Evolutionary conservation across 2,113 vertebrate species (phyloP).

Genomic region (Sinocyclocheilus anophthalmus): DNA sequence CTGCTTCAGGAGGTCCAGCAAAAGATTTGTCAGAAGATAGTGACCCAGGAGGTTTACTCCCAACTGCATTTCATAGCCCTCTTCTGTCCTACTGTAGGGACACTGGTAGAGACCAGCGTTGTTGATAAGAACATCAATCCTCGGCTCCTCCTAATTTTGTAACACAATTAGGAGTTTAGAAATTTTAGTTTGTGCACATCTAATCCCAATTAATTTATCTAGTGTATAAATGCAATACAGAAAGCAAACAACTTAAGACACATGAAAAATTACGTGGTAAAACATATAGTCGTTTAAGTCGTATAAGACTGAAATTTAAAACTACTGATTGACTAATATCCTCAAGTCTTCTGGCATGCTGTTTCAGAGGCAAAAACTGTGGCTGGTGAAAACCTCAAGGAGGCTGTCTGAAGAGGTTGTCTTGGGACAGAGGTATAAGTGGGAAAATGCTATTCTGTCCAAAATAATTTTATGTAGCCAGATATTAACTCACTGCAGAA

Average conservation of each 20-base stretch:
- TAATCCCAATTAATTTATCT: background rate
- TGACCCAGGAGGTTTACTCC: conserved; percentile 95
- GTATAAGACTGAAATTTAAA: background rate
- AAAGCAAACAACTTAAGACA: background rate
- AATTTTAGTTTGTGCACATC: background rate
- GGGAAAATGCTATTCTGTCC: background rate
- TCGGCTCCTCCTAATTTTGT: conserved; percentile 83
- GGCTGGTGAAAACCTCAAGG: background rate
- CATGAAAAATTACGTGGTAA: background rate
- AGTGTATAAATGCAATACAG: background rate
- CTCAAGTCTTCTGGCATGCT: background rate
- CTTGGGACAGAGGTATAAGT: background rate
- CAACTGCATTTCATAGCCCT: conserved; percentile 95
- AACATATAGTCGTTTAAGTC: background rate
- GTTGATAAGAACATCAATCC: conserved; percentile 90
- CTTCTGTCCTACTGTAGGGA: conserved; percentile 89
- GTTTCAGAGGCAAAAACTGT: background rate
- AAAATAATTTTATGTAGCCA: background rate
- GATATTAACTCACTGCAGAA: background rate
- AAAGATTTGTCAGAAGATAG: conserved; percentile 91
- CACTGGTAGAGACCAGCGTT: conserved; percentile 95
- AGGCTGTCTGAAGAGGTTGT: background rate
- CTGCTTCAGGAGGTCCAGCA: conserved; percentile 87
- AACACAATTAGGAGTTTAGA: conserved; percentile 32
- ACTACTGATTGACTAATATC: background rate